These are phyloP conservation scores for Drosophila pseudotalamancana DNA, from an alignment of 2,888 invertebrate species.

Conservation along the genomic window DNA sequence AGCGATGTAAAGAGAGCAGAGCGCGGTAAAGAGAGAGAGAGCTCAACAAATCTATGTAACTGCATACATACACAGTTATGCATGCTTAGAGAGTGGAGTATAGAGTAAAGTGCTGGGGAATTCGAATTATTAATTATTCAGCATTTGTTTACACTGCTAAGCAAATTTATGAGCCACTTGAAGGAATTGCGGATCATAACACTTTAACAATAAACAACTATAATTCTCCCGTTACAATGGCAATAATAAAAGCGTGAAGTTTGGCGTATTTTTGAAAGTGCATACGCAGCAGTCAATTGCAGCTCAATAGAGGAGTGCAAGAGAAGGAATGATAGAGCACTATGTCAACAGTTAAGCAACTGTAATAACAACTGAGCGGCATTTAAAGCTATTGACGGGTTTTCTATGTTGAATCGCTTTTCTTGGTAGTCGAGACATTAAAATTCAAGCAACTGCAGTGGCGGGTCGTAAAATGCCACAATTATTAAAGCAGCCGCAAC, in stretches of 20 bases:
- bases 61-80: conserved; percentile 7
- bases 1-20: neutral
- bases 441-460: conserved; percentile 72
- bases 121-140: conserved; percentile 6
- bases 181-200: conserved; percentile 17
- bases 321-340: neutral
- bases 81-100: neutral
- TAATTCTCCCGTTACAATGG: conserved; percentile 23
- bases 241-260: conserved; percentile 2
- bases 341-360: conserved; percentile 36
- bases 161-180: conserved; percentile 15
- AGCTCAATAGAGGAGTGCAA: neutral
- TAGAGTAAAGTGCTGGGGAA: too few species aligned
- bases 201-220: conserved; percentile 7
- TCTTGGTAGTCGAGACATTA: conserved; percentile 62
- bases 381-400: conserved; percentile 19
- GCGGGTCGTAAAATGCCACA: conserved; percentile 63
- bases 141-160: conserved; percentile 22
- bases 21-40: too few species aligned
- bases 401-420: conserved; percentile 32
- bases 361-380: conserved; percentile 46
- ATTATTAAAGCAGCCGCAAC: conserved; percentile 45
- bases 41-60: neutral
- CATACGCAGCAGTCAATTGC: conserved; percentile 39
- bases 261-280: conserved; percentile 21